A percentile compares a stretch with the other conserved stretches of the same genome.
phyloP scores from a whole-genome alignment of 2,797 vertebrate species.

The Yasuhikotakia modesta region DNA sequence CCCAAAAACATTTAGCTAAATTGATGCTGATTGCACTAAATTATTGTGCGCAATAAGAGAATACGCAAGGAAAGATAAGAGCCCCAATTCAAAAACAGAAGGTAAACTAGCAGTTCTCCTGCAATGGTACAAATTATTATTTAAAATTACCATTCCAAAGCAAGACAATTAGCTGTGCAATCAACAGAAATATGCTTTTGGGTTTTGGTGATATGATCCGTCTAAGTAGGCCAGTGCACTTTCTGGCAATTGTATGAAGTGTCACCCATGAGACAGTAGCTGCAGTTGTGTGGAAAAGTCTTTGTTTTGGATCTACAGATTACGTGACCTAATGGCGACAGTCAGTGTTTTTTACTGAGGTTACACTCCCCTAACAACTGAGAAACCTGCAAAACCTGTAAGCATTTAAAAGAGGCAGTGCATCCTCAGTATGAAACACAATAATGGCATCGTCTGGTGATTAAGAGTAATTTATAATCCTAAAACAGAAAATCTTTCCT shows the following conservation, averaged over 20 bases:
- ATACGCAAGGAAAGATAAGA: conserved; percentile 6
- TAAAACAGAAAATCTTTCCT: no score
- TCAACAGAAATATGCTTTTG: background rate
- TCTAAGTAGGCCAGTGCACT: background rate
- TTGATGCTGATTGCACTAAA: background rate
- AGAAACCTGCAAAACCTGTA: conserved; percentile 58
- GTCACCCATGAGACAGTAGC: conserved; percentile 24
- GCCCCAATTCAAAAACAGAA: background rate
- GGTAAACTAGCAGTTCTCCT: background rate
- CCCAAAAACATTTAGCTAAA: conserved; percentile 18
- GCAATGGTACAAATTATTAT: background rate
- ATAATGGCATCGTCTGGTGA: background rate
- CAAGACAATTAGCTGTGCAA: background rate
- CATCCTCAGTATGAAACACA: conserved; percentile 4
- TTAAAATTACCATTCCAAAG: background rate
- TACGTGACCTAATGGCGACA: conserved; percentile 16
- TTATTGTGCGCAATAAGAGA: background rate
- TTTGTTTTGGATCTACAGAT: conserved; percentile 23
- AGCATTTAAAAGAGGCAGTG: conserved; percentile 18
- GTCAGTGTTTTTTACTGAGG: conserved; percentile 1
- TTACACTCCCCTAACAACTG: conserved; percentile 29
- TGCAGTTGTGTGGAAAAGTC: conserved; percentile 1
- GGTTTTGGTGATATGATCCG: background rate
- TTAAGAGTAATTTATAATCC: background rate
- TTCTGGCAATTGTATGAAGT: conserved; percentile 21